A percentile compares a stretch with the other conserved stretches of the same genome.
phyloP scores from a whole-genome alignment of 2,888 invertebrate genomes.

The Eupithecia insigniata region DNA sequence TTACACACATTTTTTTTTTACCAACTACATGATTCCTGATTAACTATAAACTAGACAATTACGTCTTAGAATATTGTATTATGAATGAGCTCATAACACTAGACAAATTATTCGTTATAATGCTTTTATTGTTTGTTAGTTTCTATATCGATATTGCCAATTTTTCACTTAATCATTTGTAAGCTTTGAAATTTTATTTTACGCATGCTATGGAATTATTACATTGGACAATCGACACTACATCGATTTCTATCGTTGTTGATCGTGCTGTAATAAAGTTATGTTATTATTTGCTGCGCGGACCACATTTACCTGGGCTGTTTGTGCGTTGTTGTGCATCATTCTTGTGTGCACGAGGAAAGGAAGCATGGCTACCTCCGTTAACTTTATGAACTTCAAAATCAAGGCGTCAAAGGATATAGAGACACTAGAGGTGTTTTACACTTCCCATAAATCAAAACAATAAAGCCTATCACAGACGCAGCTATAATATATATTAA shows the following conservation, averaged over 20 bases:
- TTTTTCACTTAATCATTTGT: slow-evolving; percentile 7
- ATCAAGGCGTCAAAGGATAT: background rate
- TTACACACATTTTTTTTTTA: background rate
- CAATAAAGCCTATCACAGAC: no score
- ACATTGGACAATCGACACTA: background rate
- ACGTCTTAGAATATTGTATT: background rate
- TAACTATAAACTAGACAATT: background rate
- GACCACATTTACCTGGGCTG: slow-evolving; percentile 29
- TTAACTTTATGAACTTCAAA: slow-evolving; percentile 26
- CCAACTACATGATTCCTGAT: background rate
- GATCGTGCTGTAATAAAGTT: slow-evolving; percentile 8
- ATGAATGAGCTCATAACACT: slow-evolving; percentile 4
- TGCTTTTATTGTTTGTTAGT: slow-evolving; percentile 9
- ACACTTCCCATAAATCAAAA: background rate
- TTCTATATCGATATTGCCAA: slow-evolving; percentile 11
- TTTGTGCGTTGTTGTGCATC: slow-evolving; percentile 35
- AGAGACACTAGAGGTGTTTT: background rate
- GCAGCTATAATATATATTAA: no score
- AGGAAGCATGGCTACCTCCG: slow-evolving; percentile 35
- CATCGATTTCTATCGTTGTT: background rate
- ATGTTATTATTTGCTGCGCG: slow-evolving; percentile 34
- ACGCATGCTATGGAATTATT: slow-evolving; percentile 25
- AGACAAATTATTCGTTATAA: background rate
- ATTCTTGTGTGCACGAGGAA: slow-evolving; percentile 37
- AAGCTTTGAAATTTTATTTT: slow-evolving; percentile 31